A percentile compares a stretch with the other conserved stretches of the same genome.
phyloP scores from a whole-genome alignment of 2,797 vertebrate species.

The Helarctos malayanus region DNA sequence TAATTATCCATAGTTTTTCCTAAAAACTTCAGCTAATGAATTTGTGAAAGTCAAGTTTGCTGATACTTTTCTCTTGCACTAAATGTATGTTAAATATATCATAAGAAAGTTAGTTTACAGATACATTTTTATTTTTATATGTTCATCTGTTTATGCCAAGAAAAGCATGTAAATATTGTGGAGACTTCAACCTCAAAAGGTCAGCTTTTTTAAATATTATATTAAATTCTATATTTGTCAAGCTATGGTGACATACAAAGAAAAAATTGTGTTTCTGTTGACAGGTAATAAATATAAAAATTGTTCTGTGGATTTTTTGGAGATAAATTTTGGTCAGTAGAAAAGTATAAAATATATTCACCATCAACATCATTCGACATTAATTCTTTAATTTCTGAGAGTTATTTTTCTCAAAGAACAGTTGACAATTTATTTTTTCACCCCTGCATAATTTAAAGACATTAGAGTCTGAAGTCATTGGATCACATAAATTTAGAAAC shows the following conservation, averaged over 20 bases:
- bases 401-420: neutral
- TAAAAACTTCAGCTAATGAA: neutral
- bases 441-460: neutral
- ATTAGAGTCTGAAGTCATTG: neutral
- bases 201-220: neutral
- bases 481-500: neutral
- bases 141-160: neutral
- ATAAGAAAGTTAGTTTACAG: neutral
- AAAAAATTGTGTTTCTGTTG: neutral
- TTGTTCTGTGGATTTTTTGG: neutral
- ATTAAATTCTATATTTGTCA: neutral
- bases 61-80: neutral
- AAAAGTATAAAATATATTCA: neutral
- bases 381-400: neutral
- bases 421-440: neutral
- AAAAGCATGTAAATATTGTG: neutral
- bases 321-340: neutral
- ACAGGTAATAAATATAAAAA: neutral
- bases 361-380: neutral
- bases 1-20: neutral
- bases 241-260: neutral
- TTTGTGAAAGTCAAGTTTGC: neutral
- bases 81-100: neutral
- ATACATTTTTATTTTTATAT: neutral
- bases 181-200: neutral